phyloP scores from a whole-genome alignment of 2,888 invertebrate species.

The Pristionchus exspectatus region DNA sequence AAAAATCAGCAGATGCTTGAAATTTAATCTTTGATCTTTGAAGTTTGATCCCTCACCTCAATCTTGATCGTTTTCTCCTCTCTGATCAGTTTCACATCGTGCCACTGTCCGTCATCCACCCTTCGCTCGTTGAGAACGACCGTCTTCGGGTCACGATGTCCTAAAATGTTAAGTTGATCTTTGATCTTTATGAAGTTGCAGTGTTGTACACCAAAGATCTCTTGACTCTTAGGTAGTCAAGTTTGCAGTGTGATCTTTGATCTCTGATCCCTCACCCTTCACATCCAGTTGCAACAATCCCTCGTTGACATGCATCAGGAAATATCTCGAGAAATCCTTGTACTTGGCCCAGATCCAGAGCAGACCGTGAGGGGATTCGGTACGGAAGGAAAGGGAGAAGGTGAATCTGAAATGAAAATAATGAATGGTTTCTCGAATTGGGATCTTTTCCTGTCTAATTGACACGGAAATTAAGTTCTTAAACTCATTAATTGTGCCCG shows the following conservation, averaged over 20 bases:
- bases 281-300: conserved; percentile 74
- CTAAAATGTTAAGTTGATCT: conserved; percentile 8
- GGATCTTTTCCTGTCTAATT: too few species aligned
- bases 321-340: conserved; percentile 75
- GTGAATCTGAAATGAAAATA: conserved; percentile 65
- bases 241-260: too few species aligned
- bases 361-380: conserved; percentile 70
- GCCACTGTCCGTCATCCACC: conserved; percentile 77
- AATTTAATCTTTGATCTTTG: neutral
- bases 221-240: too few species aligned
- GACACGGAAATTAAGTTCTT: too few species aligned
- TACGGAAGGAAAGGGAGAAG: conserved; percentile 68
- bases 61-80: conserved; percentile 60
- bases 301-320: conserved; percentile 70
- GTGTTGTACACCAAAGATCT: too few species aligned
- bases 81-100: conserved; percentile 69
- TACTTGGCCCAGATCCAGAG: conserved; percentile 78
- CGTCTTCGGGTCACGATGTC: conserved; percentile 40
- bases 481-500: too few species aligned
- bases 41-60: conserved; percentile 53
- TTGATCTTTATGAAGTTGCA: too few species aligned
- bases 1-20: too few species aligned
- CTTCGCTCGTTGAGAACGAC: conserved; percentile 58
- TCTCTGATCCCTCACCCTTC: conserved; percentile 43
- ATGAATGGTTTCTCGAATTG: too few species aligned